Evolutionary conservation across 2,113 vertebrate species (phyloP), one percentile per base, ranked within the genome.

Genomic region (Brachyhypopomus occidentalis): DNA sequence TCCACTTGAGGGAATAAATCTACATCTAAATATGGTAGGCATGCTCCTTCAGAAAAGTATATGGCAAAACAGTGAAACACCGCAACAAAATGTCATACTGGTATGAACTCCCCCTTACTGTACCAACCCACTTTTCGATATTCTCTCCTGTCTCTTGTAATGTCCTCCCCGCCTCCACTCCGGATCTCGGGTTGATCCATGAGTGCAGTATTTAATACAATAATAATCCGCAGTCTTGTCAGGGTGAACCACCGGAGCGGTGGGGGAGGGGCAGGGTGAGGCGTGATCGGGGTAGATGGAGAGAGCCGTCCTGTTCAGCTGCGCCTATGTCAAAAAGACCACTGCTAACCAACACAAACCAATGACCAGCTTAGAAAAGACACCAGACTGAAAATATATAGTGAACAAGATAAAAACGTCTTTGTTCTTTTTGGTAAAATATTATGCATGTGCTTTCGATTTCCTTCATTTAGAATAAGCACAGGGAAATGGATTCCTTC

Each of bases 201-300:
- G 89, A 87, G 86, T 90, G 86, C 87, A 77, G 87, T 88, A 88
- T 92, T 91, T 89, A 87, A 91, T 91, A 88, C 91, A 90, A 90
- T 88, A 92, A 89, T 90, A 88, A 89, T 87, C 89, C 85, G 89
- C 88, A 91, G 89, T 91, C 91, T 89, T 86, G 88, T 89, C 90
- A 92, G 93, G 92, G 91, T 94, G 91, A 92, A 83, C 84, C 81
- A 83, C 84, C 85, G 82, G 83, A 9, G 67, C 83, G 84, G 67
- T 9, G 85, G 64, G 82, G 84, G 52, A 55, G 45, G 25, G 63
- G 55, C 1, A 1, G 63, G 30, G 56, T 17, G 16, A 8, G 72
- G 55, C 17, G 45, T 69, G 62, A 79, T 52, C 16, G 62, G 73
- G 67, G 73, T 80, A 80, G 36, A 62, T 2, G 23, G 73, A 75